phyloP scores from a whole-genome alignment of 2,113 vertebrate genomes.

The Orientallactaga bullata region DNA sequence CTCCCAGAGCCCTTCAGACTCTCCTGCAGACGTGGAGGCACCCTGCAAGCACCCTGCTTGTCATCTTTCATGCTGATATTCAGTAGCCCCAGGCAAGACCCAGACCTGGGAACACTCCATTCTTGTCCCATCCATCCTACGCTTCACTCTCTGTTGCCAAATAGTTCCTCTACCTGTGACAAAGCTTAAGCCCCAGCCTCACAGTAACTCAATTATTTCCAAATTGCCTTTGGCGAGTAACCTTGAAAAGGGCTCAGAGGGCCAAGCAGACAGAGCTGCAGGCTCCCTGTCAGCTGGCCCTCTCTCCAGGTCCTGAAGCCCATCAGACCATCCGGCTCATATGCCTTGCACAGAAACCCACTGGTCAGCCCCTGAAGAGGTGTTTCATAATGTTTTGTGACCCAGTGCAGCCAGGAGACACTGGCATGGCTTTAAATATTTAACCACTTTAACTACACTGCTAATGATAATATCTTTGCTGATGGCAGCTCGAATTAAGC shows the following conservation, averaged over 20 bases:
- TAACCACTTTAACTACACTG: constrained; percentile 44
- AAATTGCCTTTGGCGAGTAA: not conserved
- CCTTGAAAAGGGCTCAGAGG: not conserved
- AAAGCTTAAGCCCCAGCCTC: not conserved
- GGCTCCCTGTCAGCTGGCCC: not conserved
- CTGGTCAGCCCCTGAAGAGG: not conserved
- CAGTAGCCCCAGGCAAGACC: not conserved
- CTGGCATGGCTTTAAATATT: constrained; percentile 63
- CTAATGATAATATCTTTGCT: constrained; percentile 58
- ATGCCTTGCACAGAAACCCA: not conserved
- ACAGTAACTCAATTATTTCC: not conserved
- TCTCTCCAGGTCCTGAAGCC: not conserved
- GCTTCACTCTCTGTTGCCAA: not conserved
- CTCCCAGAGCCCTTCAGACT: not conserved
- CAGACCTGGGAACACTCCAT: not conserved
- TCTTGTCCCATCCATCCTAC: not conserved
- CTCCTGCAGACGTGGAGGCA: not conserved
- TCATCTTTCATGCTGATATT: not conserved
- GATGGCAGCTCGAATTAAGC: constrained; percentile 61
- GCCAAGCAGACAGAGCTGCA: not conserved
- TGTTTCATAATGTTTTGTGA: not conserved
- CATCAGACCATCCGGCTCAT: not conserved
- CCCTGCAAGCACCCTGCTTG: not conserved
- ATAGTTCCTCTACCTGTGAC: not conserved
- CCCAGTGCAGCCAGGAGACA: constrained; percentile 6